phyloP scores from a whole-genome alignment of 2,113 vertebrate genomes.

The Lathamus discolor region DNA sequence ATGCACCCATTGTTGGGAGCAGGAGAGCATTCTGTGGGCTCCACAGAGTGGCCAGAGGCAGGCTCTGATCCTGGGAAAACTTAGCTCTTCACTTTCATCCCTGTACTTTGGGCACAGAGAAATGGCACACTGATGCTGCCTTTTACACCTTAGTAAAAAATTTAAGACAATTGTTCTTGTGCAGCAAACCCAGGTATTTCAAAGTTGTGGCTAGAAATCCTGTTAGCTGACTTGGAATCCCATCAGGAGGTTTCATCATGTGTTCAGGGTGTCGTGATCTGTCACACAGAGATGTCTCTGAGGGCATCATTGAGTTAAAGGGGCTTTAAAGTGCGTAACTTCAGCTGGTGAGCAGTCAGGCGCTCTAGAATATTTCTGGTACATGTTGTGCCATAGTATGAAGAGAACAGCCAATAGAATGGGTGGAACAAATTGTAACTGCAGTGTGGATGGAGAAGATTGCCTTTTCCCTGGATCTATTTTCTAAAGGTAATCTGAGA shows the following conservation, averaged over 20 bases:
- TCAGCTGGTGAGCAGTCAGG: neutral
- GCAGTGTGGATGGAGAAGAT: neutral
- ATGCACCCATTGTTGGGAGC: neutral
- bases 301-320: neutral
- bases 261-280: neutral
- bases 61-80: neutral
- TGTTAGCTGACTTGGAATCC: neutral
- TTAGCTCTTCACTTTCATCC: neutral
- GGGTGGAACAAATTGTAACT: neutral
- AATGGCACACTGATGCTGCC: neutral
- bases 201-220: neutral
- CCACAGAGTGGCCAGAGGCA: neutral
- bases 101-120: neutral
- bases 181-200: neutral
- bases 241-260: neutral
- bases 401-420: neutral
- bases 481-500: neutral
- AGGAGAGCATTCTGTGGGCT: neutral
- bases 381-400: neutral
- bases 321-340: neutral
- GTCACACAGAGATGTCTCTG: neutral
- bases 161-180: neutral
- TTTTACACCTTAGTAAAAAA: neutral
- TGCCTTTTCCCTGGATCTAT: neutral
- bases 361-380: neutral